Evolutionary conservation across 2,113 vertebrate genomes (phyloP).

Genomic region (Ammodramus savannarum): DNA sequence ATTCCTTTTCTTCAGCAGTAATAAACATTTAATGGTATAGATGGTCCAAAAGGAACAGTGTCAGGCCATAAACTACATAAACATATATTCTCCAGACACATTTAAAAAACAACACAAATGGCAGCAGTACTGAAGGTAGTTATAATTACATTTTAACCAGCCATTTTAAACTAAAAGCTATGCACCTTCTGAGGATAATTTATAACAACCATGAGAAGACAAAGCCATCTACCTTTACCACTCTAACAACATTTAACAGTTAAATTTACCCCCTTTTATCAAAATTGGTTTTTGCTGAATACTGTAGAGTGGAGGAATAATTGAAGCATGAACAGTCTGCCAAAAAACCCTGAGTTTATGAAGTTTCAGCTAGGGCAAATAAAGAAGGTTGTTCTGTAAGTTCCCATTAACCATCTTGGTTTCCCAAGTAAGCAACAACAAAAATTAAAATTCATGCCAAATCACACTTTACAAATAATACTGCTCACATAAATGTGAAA

Average conservation of each 20-base stretch:
- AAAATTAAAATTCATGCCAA: not conserved
- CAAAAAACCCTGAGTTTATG: not conserved
- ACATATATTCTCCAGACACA: conserved; percentile 3
- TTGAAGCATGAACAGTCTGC: not conserved
- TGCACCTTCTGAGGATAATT: not conserved
- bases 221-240: not conserved
- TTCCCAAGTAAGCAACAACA: not conserved
- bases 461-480: not conserved
- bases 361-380: not conserved
- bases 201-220: not conserved
- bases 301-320: not conserved
- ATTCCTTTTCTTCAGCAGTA: conserved; percentile 33
- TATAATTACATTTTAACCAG: conserved; percentile 36
- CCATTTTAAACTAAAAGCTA: conserved; percentile 3
- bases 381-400: not conserved
- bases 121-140: not conserved
- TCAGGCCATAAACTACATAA: conserved; percentile 21
- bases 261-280: not conserved
- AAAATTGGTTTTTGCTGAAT: not conserved
- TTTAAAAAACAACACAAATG: conserved; percentile 4
- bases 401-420: not conserved
- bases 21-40: conserved; percentile 35
- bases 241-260: not conserved
- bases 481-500: not conserved
- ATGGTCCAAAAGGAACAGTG: conserved; percentile 33